Evolutionary conservation across 2,888 invertebrate species (phyloP), one percentile per base, ranked within the genome.

Genomic region (Fragum sueziense): DNA sequence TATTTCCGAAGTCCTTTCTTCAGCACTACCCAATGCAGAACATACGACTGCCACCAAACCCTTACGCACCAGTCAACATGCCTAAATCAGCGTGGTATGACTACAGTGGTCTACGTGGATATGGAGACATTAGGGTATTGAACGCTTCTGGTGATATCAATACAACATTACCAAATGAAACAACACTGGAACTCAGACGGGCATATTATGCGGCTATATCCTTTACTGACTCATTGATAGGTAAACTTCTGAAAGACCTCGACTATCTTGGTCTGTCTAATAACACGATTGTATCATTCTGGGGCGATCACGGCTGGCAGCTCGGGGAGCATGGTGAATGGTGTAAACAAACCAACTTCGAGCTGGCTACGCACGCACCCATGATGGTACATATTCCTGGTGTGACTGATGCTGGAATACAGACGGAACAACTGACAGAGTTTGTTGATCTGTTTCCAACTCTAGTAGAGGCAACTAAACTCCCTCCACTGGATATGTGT

Each of bases 1-100:
- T 96, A 89, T 97, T 96, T 94, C 97, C 97, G 0, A 91, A 93
- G 82, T 93, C 95, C 91, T 97, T 95, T 93, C 93, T 97, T 84
- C 94, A 96, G 96, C 94, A 93, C 94, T 87, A 88, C 59, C 88
- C 88, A 1, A 25, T 29, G 27, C 54, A 34, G 14, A 41, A 52
- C 27, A 84, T 83, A 22, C 68, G 70, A 17, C 74, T 89, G 41
- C 89, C 90, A 9, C 70, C 80, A 17, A 88, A 90, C 73, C 76
- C 77, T 4, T 87, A 86, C 59, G 86, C 87, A 4, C 90, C 90
- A 0, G 72, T 76, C 2, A 37, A 83, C 22, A 80, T 90, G 86
- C 88, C 89, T 6, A 62, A 76, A 11, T 59, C 86, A 17, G 89
- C 90, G 2, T 90, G 90, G 90, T 67, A 68, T 34, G 34, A 31